A percentile compares a stretch with the other conserved stretches of the same genome.
Evolutionary conservation across 53 echinoderm and acorn worm species (phyloP).

Genomic region (Astropecten irregularis): DNA sequence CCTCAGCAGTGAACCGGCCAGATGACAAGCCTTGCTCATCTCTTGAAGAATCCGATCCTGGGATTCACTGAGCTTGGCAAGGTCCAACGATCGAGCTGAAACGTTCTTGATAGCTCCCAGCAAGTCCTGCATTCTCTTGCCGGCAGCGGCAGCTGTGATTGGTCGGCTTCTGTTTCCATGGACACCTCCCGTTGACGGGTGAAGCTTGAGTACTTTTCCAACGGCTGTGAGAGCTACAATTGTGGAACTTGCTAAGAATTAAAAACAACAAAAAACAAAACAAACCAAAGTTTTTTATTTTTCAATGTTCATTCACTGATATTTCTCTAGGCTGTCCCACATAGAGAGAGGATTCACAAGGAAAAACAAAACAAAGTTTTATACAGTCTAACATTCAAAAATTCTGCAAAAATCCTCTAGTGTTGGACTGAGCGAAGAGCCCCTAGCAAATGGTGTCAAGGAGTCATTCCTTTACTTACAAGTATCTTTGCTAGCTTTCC

Average conservation of each 20-base stretch:
- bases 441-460: too few species aligned
- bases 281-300: too few species aligned
- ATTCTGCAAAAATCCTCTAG: too few species aligned
- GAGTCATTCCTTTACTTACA: too few species aligned
- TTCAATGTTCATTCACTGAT: too few species aligned
- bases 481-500: slow-evolving; percentile 1
- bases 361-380: too few species aligned
- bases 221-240: slow-evolving; percentile 31
- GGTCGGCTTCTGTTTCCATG: background rate
- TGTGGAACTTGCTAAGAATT: background rate
- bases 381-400: too few species aligned
- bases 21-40: slow-evolving; percentile 71
- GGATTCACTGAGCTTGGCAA: slow-evolving; percentile 12
- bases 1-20: slow-evolving; percentile 47
- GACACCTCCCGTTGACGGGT: background rate
- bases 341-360: too few species aligned
- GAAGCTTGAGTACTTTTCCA: slow-evolving; percentile 52
- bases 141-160: slow-evolving; percentile 71
- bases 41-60: slow-evolving; percentile 67
- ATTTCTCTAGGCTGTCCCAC: too few species aligned
- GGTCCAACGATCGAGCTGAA: slow-evolving; percentile 51
- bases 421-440: too few species aligned
- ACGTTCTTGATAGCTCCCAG: slow-evolving; percentile 67
- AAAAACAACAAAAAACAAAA: background rate
- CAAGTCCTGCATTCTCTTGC: slow-evolving; percentile 74